These are phyloP conservation scores for Mythimna lalbum DNA, from an alignment of 2,888 invertebrate species.

Conservation along the genomic window DNA sequence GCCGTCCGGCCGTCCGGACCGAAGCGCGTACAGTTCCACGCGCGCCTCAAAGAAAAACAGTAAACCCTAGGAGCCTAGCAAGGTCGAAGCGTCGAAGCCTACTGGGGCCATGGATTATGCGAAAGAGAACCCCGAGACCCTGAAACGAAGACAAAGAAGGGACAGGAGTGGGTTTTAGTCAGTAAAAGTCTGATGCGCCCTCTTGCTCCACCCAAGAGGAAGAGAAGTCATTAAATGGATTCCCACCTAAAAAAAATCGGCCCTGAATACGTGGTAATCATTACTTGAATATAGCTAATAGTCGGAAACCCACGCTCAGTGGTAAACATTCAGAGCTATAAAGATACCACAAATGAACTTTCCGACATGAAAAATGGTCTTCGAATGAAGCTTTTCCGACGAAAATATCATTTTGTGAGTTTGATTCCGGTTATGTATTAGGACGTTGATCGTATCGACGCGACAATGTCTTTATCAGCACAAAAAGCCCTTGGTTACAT, in stretches of 20 bases:
- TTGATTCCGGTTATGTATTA: conserved; percentile 22
- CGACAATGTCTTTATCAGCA: conserved; percentile 2
- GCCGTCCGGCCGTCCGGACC: too few relatives aligned
- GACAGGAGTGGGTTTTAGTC: too few relatives aligned
- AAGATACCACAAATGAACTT: conserved; percentile 37
- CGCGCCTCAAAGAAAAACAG: too few relatives aligned
- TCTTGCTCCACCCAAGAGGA: too few relatives aligned
- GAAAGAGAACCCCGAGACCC: too few relatives aligned
- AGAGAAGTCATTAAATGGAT: too few relatives aligned
- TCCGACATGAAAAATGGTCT: conserved; percentile 28
- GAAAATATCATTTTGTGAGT: conserved; percentile 33
- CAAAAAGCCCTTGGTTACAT: not conserved
- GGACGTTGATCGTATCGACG: conserved; percentile 18
- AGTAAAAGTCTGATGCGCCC: too few relatives aligned
- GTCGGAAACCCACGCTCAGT: not conserved
- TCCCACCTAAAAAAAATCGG: not conserved
- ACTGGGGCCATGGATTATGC: too few relatives aligned
- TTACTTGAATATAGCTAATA: not conserved
- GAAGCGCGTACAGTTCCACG: too few relatives aligned
- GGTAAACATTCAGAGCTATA: conserved; percentile 17
- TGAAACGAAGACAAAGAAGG: too few relatives aligned
- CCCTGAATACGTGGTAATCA: not conserved
- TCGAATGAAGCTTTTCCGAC: conserved; percentile 35
- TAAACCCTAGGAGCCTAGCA: too few relatives aligned
- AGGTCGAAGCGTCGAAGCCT: too few relatives aligned